Conservation (phyloP, 1,140 invertebrate species). For the Phymorhynchus buccinoides region DNA sequence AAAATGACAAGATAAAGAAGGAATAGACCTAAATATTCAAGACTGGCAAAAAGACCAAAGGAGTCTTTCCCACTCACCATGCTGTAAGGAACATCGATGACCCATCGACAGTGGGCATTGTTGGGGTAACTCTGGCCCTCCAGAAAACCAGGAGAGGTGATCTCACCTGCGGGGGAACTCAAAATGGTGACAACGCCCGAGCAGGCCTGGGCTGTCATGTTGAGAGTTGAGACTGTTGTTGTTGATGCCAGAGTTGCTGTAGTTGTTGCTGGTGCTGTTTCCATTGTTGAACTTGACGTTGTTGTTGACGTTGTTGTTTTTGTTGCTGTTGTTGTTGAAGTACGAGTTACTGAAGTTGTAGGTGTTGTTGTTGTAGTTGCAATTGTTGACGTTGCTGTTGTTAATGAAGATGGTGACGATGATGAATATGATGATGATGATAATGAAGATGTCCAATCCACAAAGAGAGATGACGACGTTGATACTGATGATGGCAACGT, state of each 20-base stretch:
- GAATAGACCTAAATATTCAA: too few relatives aligned
- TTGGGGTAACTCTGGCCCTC: neutral
- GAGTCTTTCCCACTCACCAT: conserved; percentile 31
- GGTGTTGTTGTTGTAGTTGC: neutral
- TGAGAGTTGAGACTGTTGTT: neutral
- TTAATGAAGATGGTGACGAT: neutral
- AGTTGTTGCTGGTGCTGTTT: neutral
- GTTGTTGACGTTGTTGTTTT: conserved; percentile 2
- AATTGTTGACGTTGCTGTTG: too few relatives aligned
- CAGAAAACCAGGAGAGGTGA: conserved; percentile 33
- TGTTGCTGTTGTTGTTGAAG: neutral
- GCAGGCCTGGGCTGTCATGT: conserved; percentile 22
- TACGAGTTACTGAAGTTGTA: neutral
- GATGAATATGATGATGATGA: conserved; percentile 1
- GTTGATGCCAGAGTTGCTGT: neutral
- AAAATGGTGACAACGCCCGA: conserved; percentile 34
- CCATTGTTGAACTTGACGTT: neutral
- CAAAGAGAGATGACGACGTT: neutral
- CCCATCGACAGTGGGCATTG: conserved; percentile 34
- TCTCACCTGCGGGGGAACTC: neutral
- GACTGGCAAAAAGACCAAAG: too few relatives aligned
- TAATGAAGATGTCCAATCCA: neutral
- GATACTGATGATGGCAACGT: neutral
- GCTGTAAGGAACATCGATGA: conserved; percentile 7
- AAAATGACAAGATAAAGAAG: neutral